Evolutionary conservation across 2,888 invertebrate species (phyloP), one percentile per base, ranked within the genome.

Genomic region (Hylaea fasciaria): DNA sequence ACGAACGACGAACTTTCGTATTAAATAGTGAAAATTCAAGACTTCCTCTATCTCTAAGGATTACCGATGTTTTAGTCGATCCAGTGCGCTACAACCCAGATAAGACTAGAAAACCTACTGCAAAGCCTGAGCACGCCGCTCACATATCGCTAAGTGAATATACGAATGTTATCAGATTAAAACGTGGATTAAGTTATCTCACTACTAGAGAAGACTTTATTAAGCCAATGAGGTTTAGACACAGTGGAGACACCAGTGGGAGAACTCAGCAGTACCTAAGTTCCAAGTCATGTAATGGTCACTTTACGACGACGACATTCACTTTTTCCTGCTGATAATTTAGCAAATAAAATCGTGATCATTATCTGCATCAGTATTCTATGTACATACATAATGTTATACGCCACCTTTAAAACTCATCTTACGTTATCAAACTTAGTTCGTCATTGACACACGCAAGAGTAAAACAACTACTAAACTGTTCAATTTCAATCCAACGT

Each of bases 81-180:
- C 29, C 1, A 47, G 35, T 47, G 35, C 14, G 28, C 16, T 16
- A 35, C 1, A 12, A 35, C 47, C 47, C 11, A 12, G 35, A 4
- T 12, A 9, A 11, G 11, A 14, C 29, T 39, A n/a, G 48, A 41
- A 51, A 51, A 46, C 40, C 46, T 22, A 29, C 3, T 32, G 29
- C 10, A n/a, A 37, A 28, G 48, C 13, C 22, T 10, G 46, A 32
- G 16, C 17, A 13, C 46, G 17, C 47, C 58, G 61, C 62, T 44
- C 67, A 70, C 65, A 65, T 71, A 69, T 71, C 64, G 66, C 65
- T 67, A 66, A 67, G 62, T 70, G 62, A 65, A 65, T 65, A 51
- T 60, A 69, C 65, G 58, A 65, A 58, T 57, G 62, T 56, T 66
- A 69, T 69, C 69, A 60, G 66, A 69, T 69, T 60, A 58, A 60